Evolutionary conservation across 2,113 vertebrate genomes (phyloP), one percentile per base, ranked within the genome.

Genomic region (Actenoides lindsayi): DNA sequence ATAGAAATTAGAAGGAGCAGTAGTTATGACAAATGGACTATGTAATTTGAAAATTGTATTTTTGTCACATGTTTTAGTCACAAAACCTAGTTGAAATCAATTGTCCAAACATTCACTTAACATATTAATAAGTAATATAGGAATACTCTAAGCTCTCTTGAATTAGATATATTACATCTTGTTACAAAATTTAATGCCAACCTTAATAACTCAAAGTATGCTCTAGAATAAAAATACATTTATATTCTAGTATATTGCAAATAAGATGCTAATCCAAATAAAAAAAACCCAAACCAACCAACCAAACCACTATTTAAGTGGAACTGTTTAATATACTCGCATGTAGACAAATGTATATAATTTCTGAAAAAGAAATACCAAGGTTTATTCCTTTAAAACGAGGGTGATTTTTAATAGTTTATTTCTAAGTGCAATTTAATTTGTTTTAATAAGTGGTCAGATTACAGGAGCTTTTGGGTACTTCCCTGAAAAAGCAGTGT

Each of bases 61-160:
- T 51, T 97, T 96, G 94, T 95, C 83, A 94, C 73, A 89, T 93
- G 69, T 87, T 97, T 96, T 96, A 96, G 77, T 95, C 83, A 89
- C 94, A 93, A 91, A 94, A 96, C 65, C 60, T 78, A 76, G 80
- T 83, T 92, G 94, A 95, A 96, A 92, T 92, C 96, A 97, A 79
- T 96, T 97, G 94, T 96, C 96, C 96, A 91, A 90, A 89, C 86
- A 73, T 91, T 94, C 92, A 95, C 77, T 97, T 96, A 95, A 75
- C 90, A 57, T 97, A 93, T 97, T 96, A 97, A 96, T 95, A 96
- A 97, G 83, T 96, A 94, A 96, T 92, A 94, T 44, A 92, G 90
- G 83, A 93, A 94, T 96, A 90, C 76, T 94, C 42, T 89, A 71
- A 95, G 92, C 80, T 89, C 48, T 97, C 76, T 96, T 95, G 90